Evolutionary conservation across 2,113 vertebrate species (phyloP).

Genomic region (Orcinus orca): DNA sequence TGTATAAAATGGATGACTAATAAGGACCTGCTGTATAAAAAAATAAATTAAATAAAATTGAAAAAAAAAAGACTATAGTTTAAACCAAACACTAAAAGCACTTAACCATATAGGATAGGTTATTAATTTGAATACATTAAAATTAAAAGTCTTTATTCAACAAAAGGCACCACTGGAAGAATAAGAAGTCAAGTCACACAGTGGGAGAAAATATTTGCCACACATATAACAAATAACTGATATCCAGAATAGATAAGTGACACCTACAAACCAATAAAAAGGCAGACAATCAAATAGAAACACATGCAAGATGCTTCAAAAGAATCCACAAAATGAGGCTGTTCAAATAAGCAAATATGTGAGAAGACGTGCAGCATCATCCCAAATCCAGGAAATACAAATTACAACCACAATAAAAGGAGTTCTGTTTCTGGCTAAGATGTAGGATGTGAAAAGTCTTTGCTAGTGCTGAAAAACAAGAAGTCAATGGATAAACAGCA

Average conservation of each 20-base stretch:
- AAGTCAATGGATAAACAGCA: too few relatives aligned
- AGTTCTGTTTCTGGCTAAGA: too few relatives aligned
- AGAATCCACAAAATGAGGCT: not conserved
- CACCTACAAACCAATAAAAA: not conserved
- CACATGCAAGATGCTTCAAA: not conserved
- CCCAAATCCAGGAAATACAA: not conserved
- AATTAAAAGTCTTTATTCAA: not conserved
- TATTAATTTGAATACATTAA: not conserved
- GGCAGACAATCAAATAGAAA: not conserved
- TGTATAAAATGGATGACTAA: too few relatives aligned
- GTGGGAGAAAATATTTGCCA: not conserved
- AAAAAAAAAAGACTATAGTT: too few relatives aligned
- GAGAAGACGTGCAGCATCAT: not conserved
- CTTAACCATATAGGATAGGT: not conserved
- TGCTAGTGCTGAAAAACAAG: too few relatives aligned
- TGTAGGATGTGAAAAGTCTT: too few relatives aligned
- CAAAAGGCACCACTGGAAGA: not conserved
- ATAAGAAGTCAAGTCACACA: not conserved
- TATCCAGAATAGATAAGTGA: not conserved
- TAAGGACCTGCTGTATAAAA: too few relatives aligned
- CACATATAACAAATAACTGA: not conserved
- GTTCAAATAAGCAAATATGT: not conserved
- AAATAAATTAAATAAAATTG: too few relatives aligned
- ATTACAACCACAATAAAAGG: not conserved
- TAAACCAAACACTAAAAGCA: not conserved